Conservation (phyloP, 2,797 vertebrate species). For the Fundulus diaphanus region DNA sequence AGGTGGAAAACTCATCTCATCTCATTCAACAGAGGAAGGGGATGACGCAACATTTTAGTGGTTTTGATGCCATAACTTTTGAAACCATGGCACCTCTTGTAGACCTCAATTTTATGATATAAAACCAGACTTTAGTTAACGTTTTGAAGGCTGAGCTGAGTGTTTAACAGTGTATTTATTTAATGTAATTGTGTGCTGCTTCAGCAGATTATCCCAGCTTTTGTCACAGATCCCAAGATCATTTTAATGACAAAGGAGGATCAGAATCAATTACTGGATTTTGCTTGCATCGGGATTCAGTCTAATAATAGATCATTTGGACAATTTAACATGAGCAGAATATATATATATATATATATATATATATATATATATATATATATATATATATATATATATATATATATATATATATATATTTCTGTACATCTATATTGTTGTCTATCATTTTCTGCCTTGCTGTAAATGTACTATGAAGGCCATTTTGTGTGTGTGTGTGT, state of each 20-base stretch:
- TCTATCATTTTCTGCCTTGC: slow-evolving; percentile 37
- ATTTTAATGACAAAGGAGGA: slow-evolving; percentile 69
- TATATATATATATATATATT: no score
- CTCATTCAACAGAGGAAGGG: no score
- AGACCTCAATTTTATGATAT: background rate
- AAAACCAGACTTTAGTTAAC: background rate
- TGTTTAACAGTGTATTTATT: background rate
- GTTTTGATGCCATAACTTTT: no score
- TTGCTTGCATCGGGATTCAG: slow-evolving; percentile 44
- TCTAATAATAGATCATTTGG: background rate
- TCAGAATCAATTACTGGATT: slow-evolving; percentile 59
- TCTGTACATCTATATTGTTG: background rate
- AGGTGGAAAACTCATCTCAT: no score
- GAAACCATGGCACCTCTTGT: background rate
- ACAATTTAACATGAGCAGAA: slow-evolving; percentile 3
- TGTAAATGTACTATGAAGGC: slow-evolving; percentile 54
- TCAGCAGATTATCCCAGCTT: slow-evolving; percentile 3
- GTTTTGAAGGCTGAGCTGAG: background rate
- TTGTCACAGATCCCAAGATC: slow-evolving; percentile 52
- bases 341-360: background rate
- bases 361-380: background rate
- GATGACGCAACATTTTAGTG: no score
- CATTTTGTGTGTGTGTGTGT: slow-evolving; percentile 16
- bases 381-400: background rate
- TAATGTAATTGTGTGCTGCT: background rate